Conservation (phyloP, 1,140 invertebrate genomes). For the Lasaia peninsularis region DNA sequence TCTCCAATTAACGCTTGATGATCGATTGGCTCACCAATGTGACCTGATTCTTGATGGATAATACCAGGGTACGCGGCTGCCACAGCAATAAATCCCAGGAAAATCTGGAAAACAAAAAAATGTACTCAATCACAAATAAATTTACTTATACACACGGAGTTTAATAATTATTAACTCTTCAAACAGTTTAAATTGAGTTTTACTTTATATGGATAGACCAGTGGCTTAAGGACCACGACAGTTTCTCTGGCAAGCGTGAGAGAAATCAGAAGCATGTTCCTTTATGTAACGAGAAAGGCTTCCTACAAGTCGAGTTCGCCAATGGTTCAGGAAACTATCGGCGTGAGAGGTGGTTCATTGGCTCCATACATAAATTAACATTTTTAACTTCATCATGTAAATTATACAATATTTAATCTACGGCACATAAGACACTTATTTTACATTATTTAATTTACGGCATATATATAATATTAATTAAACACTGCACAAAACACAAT, state of each 20-base stretch:
- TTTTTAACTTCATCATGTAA: slow-evolving; percentile 18
- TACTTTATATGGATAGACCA: too few species aligned
- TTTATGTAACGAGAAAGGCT: slow-evolving; percentile 56
- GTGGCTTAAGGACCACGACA: not conserved
- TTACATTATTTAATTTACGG: slow-evolving; percentile 11
- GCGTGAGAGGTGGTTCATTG: slow-evolving; percentile 38
- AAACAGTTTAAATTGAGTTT: too few species aligned
- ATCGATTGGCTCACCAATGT: slow-evolving; percentile 53
- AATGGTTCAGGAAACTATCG: slow-evolving; percentile 42
- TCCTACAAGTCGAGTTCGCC: slow-evolving; percentile 38
- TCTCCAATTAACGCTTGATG: slow-evolving; percentile 73
- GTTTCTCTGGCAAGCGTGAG: not conserved
- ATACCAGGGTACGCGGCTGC: slow-evolving; percentile 66
- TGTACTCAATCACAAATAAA: not conserved
- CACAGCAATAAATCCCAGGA: slow-evolving; percentile 69
- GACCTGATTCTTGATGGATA: slow-evolving; percentile 64
- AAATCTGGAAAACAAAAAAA: slow-evolving; percentile 55
- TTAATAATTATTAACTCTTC: too few species aligned
- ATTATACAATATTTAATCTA: not conserved
- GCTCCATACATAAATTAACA: slow-evolving; percentile 35
- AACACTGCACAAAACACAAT: slow-evolving; percentile 39
- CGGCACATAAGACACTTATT: slow-evolving; percentile 4
- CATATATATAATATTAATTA: slow-evolving; percentile 1
- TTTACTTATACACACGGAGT: not conserved
- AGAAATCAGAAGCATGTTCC: not conserved